A percentile compares a stretch with the other conserved stretches of the same genome.
phyloP scores from a whole-genome alignment of 1,140 invertebrate genomes.

The Sitobion miscanthi region DNA sequence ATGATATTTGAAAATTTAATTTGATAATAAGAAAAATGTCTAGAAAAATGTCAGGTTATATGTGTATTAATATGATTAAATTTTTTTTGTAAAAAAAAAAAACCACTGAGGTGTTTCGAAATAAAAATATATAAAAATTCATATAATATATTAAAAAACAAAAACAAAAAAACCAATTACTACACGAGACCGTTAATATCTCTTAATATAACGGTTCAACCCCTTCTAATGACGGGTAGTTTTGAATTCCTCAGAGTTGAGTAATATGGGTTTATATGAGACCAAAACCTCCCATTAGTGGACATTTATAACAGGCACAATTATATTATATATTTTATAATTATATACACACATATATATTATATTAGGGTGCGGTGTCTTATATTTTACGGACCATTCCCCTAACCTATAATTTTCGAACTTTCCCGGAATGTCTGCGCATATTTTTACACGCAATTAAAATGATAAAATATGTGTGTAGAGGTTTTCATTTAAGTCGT shows the following conservation, averaged over 20 bases:
- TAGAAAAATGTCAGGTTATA: neutral
- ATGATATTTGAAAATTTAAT: too few species aligned
- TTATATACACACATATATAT: neutral
- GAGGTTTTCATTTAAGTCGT: neutral
- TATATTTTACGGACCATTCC: constrained; percentile 25
- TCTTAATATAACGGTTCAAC: constrained; percentile 14
- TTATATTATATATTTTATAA: constrained; percentile 31
- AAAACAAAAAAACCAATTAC: constrained; percentile 14
- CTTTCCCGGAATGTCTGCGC: neutral
- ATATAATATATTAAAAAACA: neutral
- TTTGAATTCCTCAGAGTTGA: constrained; percentile 49
- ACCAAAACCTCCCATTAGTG: constrained; percentile 39
- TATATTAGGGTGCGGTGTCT: constrained; percentile 26
- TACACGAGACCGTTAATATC: neutral
- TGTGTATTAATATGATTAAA: neutral
- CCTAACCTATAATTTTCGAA: neutral
- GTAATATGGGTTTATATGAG: constrained; percentile 36
- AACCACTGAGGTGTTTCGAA: neutral
- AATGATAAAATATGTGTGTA: neutral
- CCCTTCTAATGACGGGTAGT: constrained; percentile 49
- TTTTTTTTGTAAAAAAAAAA: neutral
- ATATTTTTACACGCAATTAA: constrained; percentile 28
- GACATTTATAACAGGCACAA: constrained; percentile 49
- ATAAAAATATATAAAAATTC: neutral
- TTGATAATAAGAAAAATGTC: too few species aligned